Conservation (phyloP, 2,888 invertebrate genomes). For the Athalia rosae region DNA sequence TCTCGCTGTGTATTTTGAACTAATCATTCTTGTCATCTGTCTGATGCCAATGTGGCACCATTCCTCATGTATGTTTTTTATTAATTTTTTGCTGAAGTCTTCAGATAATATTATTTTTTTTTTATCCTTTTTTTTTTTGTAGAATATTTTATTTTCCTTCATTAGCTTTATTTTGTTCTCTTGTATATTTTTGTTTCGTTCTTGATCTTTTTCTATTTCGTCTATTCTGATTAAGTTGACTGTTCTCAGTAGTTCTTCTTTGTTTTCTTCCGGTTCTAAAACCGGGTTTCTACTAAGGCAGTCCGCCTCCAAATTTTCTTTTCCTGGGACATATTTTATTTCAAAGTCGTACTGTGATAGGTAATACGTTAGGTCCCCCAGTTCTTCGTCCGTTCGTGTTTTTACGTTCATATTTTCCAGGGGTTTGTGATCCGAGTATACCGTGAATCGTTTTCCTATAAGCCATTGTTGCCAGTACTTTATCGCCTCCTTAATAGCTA, state of each 20-base stretch:
- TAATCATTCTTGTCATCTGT: conserved; percentile 48
- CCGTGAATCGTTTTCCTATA: conserved; percentile 45
- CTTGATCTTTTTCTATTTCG: conserved; percentile 49
- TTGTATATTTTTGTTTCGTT: conserved; percentile 47
- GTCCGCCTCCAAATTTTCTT: conserved; percentile 52
- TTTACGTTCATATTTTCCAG: conserved; percentile 52
- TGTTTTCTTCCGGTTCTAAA: conserved; percentile 48
- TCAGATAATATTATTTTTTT: conserved; percentile 52
- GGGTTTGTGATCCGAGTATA: conserved; percentile 50
- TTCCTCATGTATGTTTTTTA: conserved; percentile 49
- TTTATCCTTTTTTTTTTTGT: conserved; percentile 50
- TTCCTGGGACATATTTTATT: conserved; percentile 51
- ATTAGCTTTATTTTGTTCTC: conserved; percentile 46
- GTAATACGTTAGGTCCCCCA: conserved; percentile 52
- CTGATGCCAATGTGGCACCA: conserved; percentile 52
- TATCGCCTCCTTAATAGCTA: conserved; percentile 50
- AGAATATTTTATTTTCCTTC: conserved; percentile 50
- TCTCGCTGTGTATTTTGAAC: conserved; percentile 49
- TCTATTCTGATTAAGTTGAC: conserved; percentile 50
- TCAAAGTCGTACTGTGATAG: conserved; percentile 53
- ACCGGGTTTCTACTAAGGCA: conserved; percentile 52
- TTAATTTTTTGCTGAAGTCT: conserved; percentile 48
- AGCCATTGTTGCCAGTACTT: conserved; percentile 52
- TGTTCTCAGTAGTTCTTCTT: conserved; percentile 49
- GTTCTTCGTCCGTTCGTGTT: conserved; percentile 50